Evolutionary conservation across 2,113 vertebrate species (phyloP), one percentile per base, ranked within the genome.

Genomic region (Mixornis gularis): DNA sequence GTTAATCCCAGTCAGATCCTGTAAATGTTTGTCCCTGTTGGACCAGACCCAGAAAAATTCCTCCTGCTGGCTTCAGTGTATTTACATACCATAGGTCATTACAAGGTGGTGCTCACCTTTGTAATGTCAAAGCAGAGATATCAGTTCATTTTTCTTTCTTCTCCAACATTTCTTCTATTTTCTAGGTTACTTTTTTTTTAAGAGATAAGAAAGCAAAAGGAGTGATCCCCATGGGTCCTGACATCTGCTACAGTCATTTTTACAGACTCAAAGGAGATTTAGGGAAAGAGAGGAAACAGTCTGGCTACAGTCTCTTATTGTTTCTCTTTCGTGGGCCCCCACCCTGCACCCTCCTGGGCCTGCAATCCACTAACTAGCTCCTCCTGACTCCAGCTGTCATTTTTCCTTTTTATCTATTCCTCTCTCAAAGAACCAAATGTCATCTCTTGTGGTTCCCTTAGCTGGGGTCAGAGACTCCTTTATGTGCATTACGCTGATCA

Each of bases 301-400:
- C 94, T 94, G 95, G 79, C 81, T 91, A 51, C 70, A 76, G 82
- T 38, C 77, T 85, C 91, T 94, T 34, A 70, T 92, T 95, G 77
- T 95, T 87, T 93, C 68, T 94, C 85, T 90, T 96, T 73, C 5
- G 7, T 79, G 55, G 88, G 87, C 93, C 68, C 87, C 85, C 87
- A 94, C 94, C 82, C 92, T 85, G 94, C 95, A 94, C 95, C 93
- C 92, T 95, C 91, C 95, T 93, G 94, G 85, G 96, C 49, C 68
- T 80, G 85, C 91, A 94, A 94, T 96, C 85, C 94, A 46, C 96
- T 96, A 96, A 96, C 95, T 94, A 96, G 95, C 90, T 95, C 81
- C 81, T 95, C 87, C 89, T 93, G 95, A 94, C 94, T 96, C 96
- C 87, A 94, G 96, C 93, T 93, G 92, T 96, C 94, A 89, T 83